These are phyloP conservation scores for Cataglyphis cursor DNA, from an alignment of 2,888 invertebrate genomes.

Conservation along the genomic window DNA sequence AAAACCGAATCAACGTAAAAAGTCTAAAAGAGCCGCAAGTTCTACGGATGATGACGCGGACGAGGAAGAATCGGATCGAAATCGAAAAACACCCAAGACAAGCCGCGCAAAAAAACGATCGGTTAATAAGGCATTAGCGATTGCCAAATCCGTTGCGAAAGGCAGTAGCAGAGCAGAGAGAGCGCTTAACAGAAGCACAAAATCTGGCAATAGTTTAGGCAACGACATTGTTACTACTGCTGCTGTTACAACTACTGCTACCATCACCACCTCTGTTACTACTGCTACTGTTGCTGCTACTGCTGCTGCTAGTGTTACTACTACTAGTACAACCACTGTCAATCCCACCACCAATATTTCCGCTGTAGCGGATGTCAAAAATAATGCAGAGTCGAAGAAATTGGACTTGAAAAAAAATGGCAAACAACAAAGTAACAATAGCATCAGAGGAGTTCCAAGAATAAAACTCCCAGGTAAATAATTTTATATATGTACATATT, in stretches of 20 bases:
- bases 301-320: conserved; percentile 43
- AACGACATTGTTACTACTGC: conserved; percentile 58
- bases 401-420: conserved; percentile 73
- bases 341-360: conserved; percentile 23
- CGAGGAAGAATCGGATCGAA: conserved; percentile 76
- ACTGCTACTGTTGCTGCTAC: conserved; percentile 45
- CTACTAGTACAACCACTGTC: conserved; percentile 44
- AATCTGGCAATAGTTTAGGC: conserved; percentile 63
- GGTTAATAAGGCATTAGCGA: conserved; percentile 80
- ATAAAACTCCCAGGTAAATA: conserved; percentile 82
- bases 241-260: conserved; percentile 22
- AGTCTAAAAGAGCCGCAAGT: conserved; percentile 76
- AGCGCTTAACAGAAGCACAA: conserved; percentile 82
- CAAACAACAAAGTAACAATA: conserved; percentile 77
- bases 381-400: conserved; percentile 79
- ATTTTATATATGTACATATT: neutral
- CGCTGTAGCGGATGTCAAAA: conserved; percentile 72
- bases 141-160: conserved; percentile 83
- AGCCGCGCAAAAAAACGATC: conserved; percentile 76
- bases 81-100: conserved; percentile 74
- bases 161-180: conserved; percentile 84
- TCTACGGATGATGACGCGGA: conserved; percentile 77
- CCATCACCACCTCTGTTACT: conserved; percentile 50
- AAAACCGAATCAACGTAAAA: conserved; percentile 83
- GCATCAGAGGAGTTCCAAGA: conserved; percentile 77